Evolutionary conservation across 92 coral and sea anemone species (phyloP).

Genomic region (Zoanthus sansibaricus): DNA sequence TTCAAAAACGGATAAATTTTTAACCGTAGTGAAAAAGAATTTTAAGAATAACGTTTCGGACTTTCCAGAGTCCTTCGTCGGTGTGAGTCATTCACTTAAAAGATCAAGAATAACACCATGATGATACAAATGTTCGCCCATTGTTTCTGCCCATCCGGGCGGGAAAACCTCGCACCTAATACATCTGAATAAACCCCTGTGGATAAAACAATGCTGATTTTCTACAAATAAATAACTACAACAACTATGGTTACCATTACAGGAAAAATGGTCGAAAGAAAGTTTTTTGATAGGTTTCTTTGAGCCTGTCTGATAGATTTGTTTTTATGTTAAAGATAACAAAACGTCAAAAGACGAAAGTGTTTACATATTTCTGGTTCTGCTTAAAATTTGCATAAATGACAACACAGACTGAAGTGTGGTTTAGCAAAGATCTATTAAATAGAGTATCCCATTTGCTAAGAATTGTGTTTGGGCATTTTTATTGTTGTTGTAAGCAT

Average conservation of each 20-base stretch:
- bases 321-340: slow-evolving; percentile 31
- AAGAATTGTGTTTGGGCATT: slow-evolving; percentile 33
- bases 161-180: neutral
- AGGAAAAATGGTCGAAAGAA: neutral
- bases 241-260: slow-evolving; percentile 2
- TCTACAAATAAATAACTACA: neutral
- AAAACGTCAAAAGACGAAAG: neutral
- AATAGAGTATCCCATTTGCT: slow-evolving; percentile 26
- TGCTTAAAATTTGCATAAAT: slow-evolving; percentile 34
- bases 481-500: slow-evolving; percentile 35
- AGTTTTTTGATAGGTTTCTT: slow-evolving; percentile 4
- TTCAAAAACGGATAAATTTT: too few species aligned
- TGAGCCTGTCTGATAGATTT: slow-evolving; percentile 16
- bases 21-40: too few species aligned
- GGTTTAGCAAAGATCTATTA: slow-evolving; percentile 15
- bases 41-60: too few species aligned
- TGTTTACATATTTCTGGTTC: slow-evolving; percentile 1
- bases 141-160: neutral
- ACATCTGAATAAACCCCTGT: too few species aligned
- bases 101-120: neutral
- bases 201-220: neutral
- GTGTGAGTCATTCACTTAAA: too few species aligned
- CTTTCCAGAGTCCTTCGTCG: too few species aligned
- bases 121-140: neutral
- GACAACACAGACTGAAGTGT: slow-evolving; percentile 32